These are phyloP conservation scores for Phylloscopus whistleri DNA, from an alignment of 2,113 vertebrate genomes.

Conservation along the genomic window DNA sequence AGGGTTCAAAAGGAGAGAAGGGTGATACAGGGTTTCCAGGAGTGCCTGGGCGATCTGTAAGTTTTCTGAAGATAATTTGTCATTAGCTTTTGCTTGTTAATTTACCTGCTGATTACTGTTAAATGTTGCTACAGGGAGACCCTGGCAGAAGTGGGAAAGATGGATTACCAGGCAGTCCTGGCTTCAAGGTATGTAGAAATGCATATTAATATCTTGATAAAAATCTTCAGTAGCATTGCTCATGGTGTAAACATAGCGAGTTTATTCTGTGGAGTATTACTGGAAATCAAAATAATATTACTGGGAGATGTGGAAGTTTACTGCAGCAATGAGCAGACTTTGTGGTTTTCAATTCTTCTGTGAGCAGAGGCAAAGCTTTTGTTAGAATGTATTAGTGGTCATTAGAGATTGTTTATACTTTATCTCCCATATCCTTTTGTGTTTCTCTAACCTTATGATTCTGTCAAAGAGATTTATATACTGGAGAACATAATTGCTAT, in stretches of 20 bases:
- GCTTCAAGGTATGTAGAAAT: slow-evolving; percentile 83
- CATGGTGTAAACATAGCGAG: background rate
- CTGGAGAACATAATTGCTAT: background rate
- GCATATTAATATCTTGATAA: background rate
- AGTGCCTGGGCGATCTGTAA: slow-evolving; percentile 82
- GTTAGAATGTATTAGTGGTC: background rate
- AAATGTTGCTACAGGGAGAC: slow-evolving; percentile 76
- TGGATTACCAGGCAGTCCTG: slow-evolving; percentile 82
- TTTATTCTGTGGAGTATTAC: background rate
- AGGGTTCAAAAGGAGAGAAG: slow-evolving; percentile 89
- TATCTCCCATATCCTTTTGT: background rate
- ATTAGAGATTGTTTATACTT: background rate
- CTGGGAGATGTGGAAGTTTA: background rate
- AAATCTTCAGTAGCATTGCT: background rate
- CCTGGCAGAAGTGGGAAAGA: slow-evolving; percentile 86
- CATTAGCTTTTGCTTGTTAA: background rate
- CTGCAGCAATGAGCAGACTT: background rate
- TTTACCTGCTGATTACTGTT: background rate
- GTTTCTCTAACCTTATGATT: background rate
- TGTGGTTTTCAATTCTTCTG: background rate
- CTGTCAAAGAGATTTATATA: background rate
- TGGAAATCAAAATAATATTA: background rate
- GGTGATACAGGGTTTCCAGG: slow-evolving; percentile 83
- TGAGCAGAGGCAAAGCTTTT: background rate
- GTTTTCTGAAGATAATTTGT: slow-evolving; percentile 47